These are phyloP conservation scores for Lagria hirta DNA, from an alignment of 2,888 invertebrate genomes.

Conservation along the genomic window DNA sequence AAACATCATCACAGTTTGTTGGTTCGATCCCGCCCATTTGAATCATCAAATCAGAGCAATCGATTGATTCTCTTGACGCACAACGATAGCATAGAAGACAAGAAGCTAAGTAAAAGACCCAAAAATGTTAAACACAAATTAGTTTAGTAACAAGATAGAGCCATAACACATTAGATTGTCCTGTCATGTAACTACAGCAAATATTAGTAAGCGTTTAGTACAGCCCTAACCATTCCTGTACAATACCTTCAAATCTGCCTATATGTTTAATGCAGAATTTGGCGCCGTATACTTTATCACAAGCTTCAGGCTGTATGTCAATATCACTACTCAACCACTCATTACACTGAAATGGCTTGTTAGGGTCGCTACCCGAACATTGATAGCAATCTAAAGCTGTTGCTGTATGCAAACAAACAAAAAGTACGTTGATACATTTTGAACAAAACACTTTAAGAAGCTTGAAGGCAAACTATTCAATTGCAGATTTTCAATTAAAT, in stretches of 20 bases:
- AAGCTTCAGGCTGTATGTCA: constrained; percentile 69
- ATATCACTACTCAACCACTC: constrained; percentile 67
- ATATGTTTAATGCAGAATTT: constrained; percentile 91
- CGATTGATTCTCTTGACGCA: constrained; percentile 66
- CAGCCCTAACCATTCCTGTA: constrained; percentile 6
- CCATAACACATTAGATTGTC: too few relatives aligned
- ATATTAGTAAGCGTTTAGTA: constrained; percentile 10
- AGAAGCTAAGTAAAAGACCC: constrained; percentile 46
- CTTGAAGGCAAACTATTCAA: too few relatives aligned
- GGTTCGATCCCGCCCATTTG: constrained; percentile 59
- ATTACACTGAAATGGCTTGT: constrained; percentile 79
- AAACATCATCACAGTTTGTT: constrained; percentile 69
- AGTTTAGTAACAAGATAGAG: too few relatives aligned
- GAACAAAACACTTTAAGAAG: too few relatives aligned
- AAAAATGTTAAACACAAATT: neutral
- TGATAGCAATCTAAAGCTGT: constrained; percentile 74
- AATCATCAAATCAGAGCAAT: constrained; percentile 70
- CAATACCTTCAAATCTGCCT: constrained; percentile 83
- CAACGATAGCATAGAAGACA: constrained; percentile 77
- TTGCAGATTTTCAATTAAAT: too few relatives aligned
- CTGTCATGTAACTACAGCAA: neutral
- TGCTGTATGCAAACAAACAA: constrained; percentile 4
- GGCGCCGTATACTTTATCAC: constrained; percentile 79
- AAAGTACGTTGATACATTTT: too few relatives aligned
- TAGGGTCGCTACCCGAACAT: constrained; percentile 80